Percentiles rank a stretch among this genome's conserved stretches.
These are phyloP conservation scores for Globia sparganii DNA, from an alignment of 2,888 invertebrate species.

Conservation along the genomic window DNA sequence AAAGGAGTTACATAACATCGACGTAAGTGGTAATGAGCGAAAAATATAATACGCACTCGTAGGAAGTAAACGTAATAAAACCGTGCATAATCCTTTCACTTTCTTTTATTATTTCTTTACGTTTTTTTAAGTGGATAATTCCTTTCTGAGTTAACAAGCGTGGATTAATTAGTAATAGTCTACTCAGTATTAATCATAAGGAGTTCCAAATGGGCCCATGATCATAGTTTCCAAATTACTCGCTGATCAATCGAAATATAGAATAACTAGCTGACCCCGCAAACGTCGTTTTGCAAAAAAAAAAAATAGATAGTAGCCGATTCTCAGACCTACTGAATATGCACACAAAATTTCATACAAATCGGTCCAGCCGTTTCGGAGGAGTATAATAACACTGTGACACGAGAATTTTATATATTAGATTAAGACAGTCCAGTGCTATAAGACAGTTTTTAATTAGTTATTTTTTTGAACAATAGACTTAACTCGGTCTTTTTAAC, in stretches of 20 bases:
- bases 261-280: too few relatives aligned
- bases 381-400: too few relatives aligned
- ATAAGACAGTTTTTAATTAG: neutral
- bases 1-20: constrained; percentile 45
- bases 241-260: neutral
- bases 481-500: neutral
- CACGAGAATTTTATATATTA: too few relatives aligned
- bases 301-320: too few relatives aligned
- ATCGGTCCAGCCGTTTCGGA: too few relatives aligned
- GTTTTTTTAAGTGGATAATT: neutral
- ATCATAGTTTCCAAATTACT: neutral
- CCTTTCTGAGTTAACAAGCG: constrained; percentile 9
- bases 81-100: constrained; percentile 62
- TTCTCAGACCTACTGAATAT: too few relatives aligned
- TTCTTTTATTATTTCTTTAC: constrained; percentile 32
- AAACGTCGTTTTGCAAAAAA: too few relatives aligned
- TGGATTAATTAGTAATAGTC: constrained; percentile 17
- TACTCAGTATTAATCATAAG: neutral
- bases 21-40: constrained; percentile 52
- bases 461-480: neutral
- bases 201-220: neutral
- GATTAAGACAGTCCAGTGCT: neutral
- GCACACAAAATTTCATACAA: too few relatives aligned
- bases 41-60: constrained; percentile 51
- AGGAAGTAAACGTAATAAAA: constrained; percentile 56